Evolutionary conservation across 2,797 vertebrate genomes (phyloP).

Genomic region (Columba guinea): DNA sequence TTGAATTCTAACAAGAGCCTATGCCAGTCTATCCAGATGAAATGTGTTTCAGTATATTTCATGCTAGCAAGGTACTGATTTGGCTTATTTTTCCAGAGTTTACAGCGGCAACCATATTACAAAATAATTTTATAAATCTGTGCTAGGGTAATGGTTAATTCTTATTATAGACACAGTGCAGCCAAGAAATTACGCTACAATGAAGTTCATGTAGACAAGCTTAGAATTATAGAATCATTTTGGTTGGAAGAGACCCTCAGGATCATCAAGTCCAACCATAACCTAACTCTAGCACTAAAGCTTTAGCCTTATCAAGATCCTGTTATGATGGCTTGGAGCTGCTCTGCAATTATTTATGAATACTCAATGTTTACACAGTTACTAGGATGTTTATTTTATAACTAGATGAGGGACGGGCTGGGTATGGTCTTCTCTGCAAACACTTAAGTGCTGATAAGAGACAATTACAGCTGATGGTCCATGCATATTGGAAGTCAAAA

Average conservation of each 20-base stretch:
- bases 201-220: not conserved
- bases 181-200: not conserved
- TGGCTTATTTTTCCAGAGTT: not conserved
- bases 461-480: not conserved
- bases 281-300: no score
- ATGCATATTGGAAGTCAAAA: not conserved
- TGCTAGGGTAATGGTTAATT: not conserved
- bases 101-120: not conserved
- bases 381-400: not conserved
- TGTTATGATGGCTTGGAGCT: not conserved
- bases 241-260: no score
- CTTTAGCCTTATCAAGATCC: not conserved
- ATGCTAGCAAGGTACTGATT: not conserved
- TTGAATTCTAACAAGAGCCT: not conserved
- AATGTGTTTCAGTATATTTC: not conserved
- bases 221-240: no score
- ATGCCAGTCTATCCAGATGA: not conserved
- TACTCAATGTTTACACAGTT: not conserved
- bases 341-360: not conserved
- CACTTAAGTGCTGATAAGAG: not conserved
- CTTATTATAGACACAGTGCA: not conserved
- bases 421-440: not conserved
- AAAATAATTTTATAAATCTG: not conserved
- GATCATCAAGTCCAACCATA: no score
- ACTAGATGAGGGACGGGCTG: not conserved